A percentile compares a stretch with the other conserved stretches of the same genome.
phyloP scores from a whole-genome alignment of 2,113 vertebrate species.

The Aphelocoma coerulescens region DNA sequence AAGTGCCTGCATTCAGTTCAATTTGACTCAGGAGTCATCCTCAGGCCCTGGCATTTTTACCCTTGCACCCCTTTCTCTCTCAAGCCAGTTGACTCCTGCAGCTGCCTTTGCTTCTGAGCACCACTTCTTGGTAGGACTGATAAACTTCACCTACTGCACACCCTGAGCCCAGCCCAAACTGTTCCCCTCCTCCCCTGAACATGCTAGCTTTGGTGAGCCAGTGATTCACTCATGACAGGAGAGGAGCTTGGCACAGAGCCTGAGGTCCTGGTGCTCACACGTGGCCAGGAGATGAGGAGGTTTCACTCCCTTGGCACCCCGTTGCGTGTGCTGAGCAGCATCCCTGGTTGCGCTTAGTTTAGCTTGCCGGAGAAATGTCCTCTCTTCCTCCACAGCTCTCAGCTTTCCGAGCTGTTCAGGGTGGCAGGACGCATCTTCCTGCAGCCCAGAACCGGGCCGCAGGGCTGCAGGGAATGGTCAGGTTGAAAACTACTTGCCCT shows the following conservation, averaged over 20 bases:
- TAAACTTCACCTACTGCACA: rapidly evolving
- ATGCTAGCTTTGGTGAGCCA: rapidly evolving
- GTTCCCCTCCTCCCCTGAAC: not conserved
- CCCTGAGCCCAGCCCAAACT: not conserved
- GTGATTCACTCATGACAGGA: rapidly evolving
- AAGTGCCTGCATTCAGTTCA: not conserved
- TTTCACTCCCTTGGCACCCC: rapidly evolving
- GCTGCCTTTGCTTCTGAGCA: not conserved
- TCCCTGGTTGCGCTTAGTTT: rapidly evolving
- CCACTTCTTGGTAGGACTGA: not conserved
- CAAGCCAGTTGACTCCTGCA: too few relatives aligned
- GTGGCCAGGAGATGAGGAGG: rapidly evolving
- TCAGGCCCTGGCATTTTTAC: rapidly evolving
- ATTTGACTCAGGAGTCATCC: rapidly evolving
- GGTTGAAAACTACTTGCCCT: not conserved
- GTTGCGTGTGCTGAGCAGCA: not conserved
- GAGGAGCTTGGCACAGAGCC: not conserved
- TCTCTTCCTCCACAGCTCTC: not conserved
- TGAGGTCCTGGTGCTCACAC: rapidly evolving
- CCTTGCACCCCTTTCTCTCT: not conserved
- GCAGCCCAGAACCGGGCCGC: not conserved
- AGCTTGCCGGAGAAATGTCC: not conserved
- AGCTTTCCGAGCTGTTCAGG: not conserved
- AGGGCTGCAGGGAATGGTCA: not conserved
- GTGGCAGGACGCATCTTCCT: not conserved